A percentile compares a stretch with the other conserved stretches of the same genome.
Evolutionary conservation across 2,797 vertebrate genomes (phyloP).

Genomic region (Neostethus bicornis): DNA sequence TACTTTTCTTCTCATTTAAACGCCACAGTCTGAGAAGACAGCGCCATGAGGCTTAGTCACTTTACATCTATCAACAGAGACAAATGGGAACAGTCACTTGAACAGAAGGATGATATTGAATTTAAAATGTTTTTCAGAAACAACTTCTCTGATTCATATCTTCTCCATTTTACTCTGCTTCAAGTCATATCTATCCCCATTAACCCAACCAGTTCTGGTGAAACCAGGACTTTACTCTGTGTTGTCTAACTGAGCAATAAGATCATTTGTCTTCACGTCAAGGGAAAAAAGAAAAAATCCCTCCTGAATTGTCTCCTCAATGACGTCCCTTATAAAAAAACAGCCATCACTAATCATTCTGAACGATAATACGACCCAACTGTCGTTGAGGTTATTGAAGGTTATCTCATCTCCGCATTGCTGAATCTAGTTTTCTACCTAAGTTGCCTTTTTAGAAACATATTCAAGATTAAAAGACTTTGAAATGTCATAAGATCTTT

Average conservation of each 20-base stretch:
- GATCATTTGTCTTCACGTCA: conserved; percentile 17
- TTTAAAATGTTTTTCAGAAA: background rate
- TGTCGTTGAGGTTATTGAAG: background rate
- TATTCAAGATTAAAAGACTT: conserved; percentile 28
- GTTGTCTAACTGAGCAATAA: background rate
- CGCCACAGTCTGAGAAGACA: conserved; percentile 9
- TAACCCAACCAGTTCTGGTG: background rate
- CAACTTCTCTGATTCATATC: background rate
- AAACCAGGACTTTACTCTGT: background rate
- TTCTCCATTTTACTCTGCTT: background rate
- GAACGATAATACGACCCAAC: conserved; percentile 19
- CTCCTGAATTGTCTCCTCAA: conserved; percentile 1
- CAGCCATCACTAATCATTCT: conserved; percentile 18
- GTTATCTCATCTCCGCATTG: conserved; percentile 1
- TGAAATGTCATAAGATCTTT: background rate
- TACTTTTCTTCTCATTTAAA: conserved; percentile 9
- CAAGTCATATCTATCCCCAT: background rate
- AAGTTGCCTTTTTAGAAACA: conserved; percentile 11
- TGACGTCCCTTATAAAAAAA: conserved; percentile 1
- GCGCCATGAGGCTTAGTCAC: background rate
- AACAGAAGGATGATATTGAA: background rate
- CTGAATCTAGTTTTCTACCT: background rate
- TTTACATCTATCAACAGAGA: background rate
- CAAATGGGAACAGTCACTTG: background rate
- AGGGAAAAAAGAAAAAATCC: background rate